phyloP scores from a whole-genome alignment of 2,888 invertebrate species.

The Augochlorella aurata region DNA sequence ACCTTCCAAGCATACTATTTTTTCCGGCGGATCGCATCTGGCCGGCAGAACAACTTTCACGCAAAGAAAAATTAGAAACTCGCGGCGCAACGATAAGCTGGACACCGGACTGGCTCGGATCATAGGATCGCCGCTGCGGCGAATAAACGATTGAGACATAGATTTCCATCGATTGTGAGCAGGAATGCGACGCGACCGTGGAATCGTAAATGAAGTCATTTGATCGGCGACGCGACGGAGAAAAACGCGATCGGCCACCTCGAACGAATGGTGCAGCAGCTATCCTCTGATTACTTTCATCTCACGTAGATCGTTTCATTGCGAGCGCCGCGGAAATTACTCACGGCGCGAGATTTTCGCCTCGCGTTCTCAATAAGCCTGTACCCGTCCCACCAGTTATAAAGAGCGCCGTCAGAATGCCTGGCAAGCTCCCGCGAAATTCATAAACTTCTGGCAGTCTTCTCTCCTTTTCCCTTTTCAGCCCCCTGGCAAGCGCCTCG shows the following conservation, averaged over 20 bases:
- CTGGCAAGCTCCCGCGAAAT: conserved; percentile 66
- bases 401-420: conserved; percentile 60
- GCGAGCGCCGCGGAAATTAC: conserved; percentile 63
- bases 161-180: conserved; percentile 32
- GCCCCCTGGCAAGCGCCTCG: not conserved
- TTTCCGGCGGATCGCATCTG: not conserved
- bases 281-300: conserved; percentile 65
- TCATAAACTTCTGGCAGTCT: conserved; percentile 67
- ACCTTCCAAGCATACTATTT: conserved; percentile 5
- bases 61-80: not conserved
- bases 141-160: conserved; percentile 33
- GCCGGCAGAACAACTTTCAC: not conserved
- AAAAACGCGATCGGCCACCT: conserved; percentile 43
- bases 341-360: conserved; percentile 58
- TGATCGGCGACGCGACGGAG: conserved; percentile 27
- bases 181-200: conserved; percentile 21
- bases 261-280: conserved; percentile 32
- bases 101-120: not conserved
- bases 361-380: conserved; percentile 51
- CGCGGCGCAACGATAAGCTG: not conserved
- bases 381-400: conserved; percentile 31
- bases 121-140: not conserved
- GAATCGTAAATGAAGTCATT: conserved; percentile 61
- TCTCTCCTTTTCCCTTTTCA: not conserved
- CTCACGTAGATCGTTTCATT: conserved; percentile 67